Evolutionary conservation across 2,797 vertebrate species (phyloP).

Genomic region (Anolis apletophallus): DNA sequence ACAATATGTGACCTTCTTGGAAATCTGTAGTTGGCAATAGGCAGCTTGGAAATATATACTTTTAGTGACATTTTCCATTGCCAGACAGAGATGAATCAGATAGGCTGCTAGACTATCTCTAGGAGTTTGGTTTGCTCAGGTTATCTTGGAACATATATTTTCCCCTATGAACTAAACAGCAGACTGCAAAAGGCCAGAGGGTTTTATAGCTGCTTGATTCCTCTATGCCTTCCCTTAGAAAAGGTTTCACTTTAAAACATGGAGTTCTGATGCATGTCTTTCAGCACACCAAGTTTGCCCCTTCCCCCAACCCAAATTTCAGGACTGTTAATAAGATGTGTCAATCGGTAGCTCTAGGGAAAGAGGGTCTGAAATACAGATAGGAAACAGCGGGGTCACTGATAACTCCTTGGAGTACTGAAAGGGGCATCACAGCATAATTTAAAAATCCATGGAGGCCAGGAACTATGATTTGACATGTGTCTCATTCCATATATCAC

Average conservation of each 20-base stretch:
- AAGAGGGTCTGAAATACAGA: conserved; percentile 12
- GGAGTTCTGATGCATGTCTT: not conserved
- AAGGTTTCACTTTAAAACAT: not conserved
- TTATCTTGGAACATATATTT: not conserved
- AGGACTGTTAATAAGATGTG: conserved; percentile 22
- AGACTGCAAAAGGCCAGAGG: not conserved
- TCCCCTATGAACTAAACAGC: conserved; percentile 18
- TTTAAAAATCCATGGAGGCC: conserved; percentile 46
- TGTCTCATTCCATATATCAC: conserved; percentile 63
- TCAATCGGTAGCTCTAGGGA: conserved; percentile 2
- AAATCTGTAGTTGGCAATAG: not conserved
- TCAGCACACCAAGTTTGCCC: not conserved
- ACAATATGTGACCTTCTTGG: conserved; percentile 31
- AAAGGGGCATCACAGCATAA: conserved; percentile 18
- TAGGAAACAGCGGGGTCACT: conserved; percentile 7
- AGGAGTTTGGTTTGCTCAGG: conserved; percentile 11
- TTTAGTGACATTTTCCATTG: conserved; percentile 45
- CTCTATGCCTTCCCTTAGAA: not conserved
- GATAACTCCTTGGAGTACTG: conserved; percentile 9
- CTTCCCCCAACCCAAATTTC: not conserved
- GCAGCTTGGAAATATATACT: not conserved
- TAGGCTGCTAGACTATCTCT: not conserved
- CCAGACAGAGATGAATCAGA: not conserved
- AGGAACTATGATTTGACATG: conserved; percentile 59
- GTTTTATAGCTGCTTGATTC: not conserved